These are phyloP conservation scores for Prorops nasuta DNA, from an alignment of 1,140 invertebrate genomes.

Conservation along the genomic window DNA sequence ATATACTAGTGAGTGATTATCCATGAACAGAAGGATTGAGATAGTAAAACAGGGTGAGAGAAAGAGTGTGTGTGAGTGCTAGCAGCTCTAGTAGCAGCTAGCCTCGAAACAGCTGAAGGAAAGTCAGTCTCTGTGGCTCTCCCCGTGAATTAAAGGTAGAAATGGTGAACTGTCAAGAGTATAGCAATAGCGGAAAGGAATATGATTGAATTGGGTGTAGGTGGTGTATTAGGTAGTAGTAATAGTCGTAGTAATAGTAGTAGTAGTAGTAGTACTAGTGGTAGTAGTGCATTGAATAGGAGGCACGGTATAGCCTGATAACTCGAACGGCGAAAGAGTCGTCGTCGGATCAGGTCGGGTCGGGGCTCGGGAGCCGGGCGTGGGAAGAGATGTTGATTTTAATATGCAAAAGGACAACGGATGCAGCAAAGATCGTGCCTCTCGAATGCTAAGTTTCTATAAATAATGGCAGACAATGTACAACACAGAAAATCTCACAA, in stretches of 20 bases:
- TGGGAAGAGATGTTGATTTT: conserved; percentile 25
- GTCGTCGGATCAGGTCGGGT: conserved; percentile 9
- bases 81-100: too few relatives aligned
- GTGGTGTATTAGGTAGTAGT: too few relatives aligned
- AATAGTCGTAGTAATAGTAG: too few relatives aligned
- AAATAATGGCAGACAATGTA: conserved; percentile 51
- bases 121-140: too few relatives aligned
- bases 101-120: too few relatives aligned
- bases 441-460: conserved; percentile 29
- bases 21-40: conserved; percentile 21
- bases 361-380: background rate
- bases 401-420: conserved; percentile 30
- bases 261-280: background rate
- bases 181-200: conserved; percentile 12
- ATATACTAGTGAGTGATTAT: conserved; percentile 17
- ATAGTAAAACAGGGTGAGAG: too few relatives aligned
- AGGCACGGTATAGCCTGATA: conserved; percentile 3
- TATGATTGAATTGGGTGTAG: conserved; percentile 24
- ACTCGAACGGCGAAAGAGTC: background rate
- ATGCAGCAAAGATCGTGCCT: conserved; percentile 19
- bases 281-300: background rate
- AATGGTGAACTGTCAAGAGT: conserved; percentile 47
- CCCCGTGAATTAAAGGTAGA: conserved; percentile 24
- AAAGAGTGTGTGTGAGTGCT: too few relatives aligned
- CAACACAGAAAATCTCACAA: conserved; percentile 49